phyloP scores from a whole-genome alignment of 1,140 invertebrate species.

The Dreissena rostriformis region DNA sequence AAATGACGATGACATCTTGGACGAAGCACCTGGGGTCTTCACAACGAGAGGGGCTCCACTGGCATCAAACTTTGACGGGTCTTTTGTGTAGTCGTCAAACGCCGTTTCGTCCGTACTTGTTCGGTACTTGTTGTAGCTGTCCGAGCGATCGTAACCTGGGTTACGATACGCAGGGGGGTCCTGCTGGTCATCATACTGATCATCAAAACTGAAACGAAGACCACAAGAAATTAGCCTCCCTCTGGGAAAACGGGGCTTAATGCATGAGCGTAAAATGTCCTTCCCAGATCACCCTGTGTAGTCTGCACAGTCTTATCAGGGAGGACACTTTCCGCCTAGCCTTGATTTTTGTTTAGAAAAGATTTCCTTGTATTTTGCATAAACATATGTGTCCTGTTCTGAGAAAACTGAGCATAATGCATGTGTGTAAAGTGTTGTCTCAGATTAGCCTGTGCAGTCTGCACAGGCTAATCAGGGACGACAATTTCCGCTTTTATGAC shows the following conservation, averaged over 20 bases:
- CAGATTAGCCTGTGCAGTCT: too few species aligned
- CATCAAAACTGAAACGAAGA: constrained; percentile 28
- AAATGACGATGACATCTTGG: constrained; percentile 18
- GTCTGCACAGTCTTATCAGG: not conserved
- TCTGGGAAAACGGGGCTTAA: not conserved
- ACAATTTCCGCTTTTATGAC: too few species aligned
- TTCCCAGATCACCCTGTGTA: not conserved
- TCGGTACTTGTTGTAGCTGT: constrained; percentile 25
- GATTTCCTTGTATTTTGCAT: not conserved
- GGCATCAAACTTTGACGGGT: constrained; percentile 42
- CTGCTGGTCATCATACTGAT: constrained; percentile 15
- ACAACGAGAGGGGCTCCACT: constrained; percentile 21
- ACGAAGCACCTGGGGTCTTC: not conserved
- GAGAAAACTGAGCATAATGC: too few species aligned
- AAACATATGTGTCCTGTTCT: too few species aligned
- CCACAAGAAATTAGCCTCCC: not conserved
- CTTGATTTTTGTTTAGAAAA: not conserved
- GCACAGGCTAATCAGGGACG: too few species aligned
- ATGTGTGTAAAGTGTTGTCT: too few species aligned
- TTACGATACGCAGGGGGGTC: constrained; percentile 4
- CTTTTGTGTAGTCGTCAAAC: constrained; percentile 15
- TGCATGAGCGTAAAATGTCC: not conserved
- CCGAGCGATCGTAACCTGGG: constrained; percentile 5
- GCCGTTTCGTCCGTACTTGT: constrained; percentile 24
- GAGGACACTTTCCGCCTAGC: not conserved